Base-by-base conservation (phyloP, 2,797 vertebrate species). In the Pantherophis vulpinus region DNA sequence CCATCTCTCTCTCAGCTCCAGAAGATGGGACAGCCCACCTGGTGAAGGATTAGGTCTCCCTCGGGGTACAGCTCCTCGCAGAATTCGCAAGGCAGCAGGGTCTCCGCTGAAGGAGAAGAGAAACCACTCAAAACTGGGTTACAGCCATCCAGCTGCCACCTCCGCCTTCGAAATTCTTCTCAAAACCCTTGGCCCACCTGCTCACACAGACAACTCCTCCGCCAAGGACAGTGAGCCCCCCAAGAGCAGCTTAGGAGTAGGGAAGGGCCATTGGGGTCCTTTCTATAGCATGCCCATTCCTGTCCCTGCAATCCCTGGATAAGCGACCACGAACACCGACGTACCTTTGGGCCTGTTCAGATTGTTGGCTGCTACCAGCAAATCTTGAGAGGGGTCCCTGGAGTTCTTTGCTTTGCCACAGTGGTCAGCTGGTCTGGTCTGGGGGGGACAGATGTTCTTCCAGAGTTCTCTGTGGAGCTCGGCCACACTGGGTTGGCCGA, bases 41-140 rank as follows among this genome's bases (percentile, higher is more conserved):
- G 99, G 95, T 99, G 99, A 95, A 99, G 98, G 96, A 99, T 99
- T 23, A 99, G 98, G 92, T 99, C 98, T n/a, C 99, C 98, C 87
- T 98, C 99, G 29, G 99, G 99, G 97, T 98, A 99, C 89, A 99
- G 98, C 96, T 99, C 98, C 96, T 99, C 99, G 86, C 99, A 99
- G 94, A 99, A 99, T 96, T 99, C 99, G 94, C 99, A 99, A 1
- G 99, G 99, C 95, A 99, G 94, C 98, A 99, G 98, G 93, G 97
- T 96, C 42, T 95, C 89, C 1, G 94, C 98, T 96, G 95, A 92
- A 97, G 89, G 95, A 91, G 3, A 86, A 32, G 0, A 63, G 92
- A 86, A 32, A 37, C 1, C 20, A 1, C 23, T 63, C 89, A 55
- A 55, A 7, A 0, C 11, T 10, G 1, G 7, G 23, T 51, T 7